A percentile compares a stretch with the other conserved stretches of the same genome.
phyloP scores from a whole-genome alignment of 1,140 invertebrate genomes.

The Pararge aegeria region DNA sequence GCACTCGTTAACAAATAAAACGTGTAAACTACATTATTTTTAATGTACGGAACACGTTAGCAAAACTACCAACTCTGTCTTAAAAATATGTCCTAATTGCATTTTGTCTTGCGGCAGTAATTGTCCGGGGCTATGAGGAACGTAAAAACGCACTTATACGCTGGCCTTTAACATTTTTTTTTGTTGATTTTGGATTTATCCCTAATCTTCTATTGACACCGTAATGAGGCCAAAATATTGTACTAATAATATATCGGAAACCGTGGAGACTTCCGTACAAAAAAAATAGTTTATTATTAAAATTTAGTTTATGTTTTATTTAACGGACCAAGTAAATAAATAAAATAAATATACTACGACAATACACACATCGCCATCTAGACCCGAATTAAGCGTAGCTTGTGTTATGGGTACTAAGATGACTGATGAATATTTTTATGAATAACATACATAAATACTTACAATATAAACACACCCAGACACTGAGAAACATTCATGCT shows the following conservation, averaged over 20 bases:
- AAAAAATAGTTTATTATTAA: conserved; percentile 12
- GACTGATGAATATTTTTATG: too few species aligned
- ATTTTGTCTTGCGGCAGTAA: conserved; percentile 66
- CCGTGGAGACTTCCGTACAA: conserved; percentile 33
- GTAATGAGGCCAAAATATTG: conserved; percentile 76
- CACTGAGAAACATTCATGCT: too few species aligned
- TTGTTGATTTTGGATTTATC: conserved; percentile 57
- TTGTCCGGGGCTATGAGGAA: conserved; percentile 57
- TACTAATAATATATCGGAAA: conserved; percentile 42
- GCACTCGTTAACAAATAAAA: too few species aligned
- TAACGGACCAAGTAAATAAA: too few species aligned
- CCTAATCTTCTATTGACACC: conserved; percentile 77
- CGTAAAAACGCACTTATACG: conserved; percentile 60
- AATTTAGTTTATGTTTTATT: background rate
- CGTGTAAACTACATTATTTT: background rate
- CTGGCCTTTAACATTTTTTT: conserved; percentile 45
- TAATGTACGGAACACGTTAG: conserved; percentile 15
- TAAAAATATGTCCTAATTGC: conserved; percentile 46
- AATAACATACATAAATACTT: too few species aligned
- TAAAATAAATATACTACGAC: too few species aligned
- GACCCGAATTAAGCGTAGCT: too few species aligned
- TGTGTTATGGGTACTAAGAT: too few species aligned
- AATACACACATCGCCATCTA: too few species aligned
- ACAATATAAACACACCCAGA: too few species aligned
- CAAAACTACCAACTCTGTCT: background rate